These are phyloP conservation scores for Heteropelma amictum DNA, from an alignment of 2,888 invertebrate genomes.

Conservation along the genomic window DNA sequence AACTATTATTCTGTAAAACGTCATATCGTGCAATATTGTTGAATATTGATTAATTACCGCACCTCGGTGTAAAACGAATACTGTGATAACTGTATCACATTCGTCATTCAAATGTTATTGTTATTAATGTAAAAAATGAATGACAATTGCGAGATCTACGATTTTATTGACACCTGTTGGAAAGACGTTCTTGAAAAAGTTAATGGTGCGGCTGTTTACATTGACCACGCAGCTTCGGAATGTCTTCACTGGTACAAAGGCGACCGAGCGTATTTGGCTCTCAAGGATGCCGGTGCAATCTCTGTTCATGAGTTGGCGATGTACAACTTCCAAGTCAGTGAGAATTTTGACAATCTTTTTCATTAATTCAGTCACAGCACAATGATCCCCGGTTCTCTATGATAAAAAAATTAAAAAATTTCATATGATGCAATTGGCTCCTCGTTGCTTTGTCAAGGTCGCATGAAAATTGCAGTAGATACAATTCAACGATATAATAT, in stretches of 20 bases:
- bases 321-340: conserved; percentile 73
- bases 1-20: too few relatives aligned
- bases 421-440: too few relatives aligned
- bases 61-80: too few relatives aligned
- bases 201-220: conserved; percentile 82
- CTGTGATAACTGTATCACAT: neutral
- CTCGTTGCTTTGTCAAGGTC: too few relatives aligned
- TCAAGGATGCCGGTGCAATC: conserved; percentile 82
- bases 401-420: neutral
- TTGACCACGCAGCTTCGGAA: conserved; percentile 83
- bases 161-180: conserved; percentile 82
- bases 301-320: conserved; percentile 82
- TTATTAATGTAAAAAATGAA: conserved; percentile 36
- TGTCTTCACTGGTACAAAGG: conserved; percentile 86
- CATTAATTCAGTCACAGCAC: neutral
- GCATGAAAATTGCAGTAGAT: too few relatives aligned
- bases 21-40: too few relatives aligned
- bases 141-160: conserved; percentile 37
- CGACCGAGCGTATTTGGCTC: conserved; percentile 77
- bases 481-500: too few relatives aligned
- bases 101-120: neutral
- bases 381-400: neutral
- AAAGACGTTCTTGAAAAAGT: conserved; percentile 81
- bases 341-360: neutral
- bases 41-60: too few relatives aligned